These are phyloP conservation scores for Campoletis raptor DNA, from an alignment of 2,888 invertebrate genomes.

Conservation along the genomic window DNA sequence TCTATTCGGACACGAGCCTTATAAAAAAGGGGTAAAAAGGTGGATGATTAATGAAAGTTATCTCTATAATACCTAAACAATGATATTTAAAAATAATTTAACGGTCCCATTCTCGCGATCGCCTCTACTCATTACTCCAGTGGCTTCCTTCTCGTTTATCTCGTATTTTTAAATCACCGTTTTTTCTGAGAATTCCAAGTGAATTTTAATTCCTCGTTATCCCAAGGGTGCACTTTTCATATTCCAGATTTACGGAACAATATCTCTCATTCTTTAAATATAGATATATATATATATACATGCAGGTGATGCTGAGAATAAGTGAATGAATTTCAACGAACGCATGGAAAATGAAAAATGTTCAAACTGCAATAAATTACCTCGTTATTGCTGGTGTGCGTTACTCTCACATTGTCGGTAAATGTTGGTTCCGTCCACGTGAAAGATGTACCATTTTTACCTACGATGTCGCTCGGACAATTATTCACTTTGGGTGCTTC, in stretches of 20 bases:
- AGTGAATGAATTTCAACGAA: constrained; percentile 35
- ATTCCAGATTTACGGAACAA: constrained; percentile 45
- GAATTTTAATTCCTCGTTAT: constrained; percentile 62
- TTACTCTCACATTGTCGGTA: constrained; percentile 85
- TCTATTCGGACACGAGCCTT: not conserved
- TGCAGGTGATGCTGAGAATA: not conserved
- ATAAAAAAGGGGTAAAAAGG: not conserved
- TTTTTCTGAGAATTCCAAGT: constrained; percentile 23
- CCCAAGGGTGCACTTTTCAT: constrained; percentile 44
- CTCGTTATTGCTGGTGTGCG: constrained; percentile 83
- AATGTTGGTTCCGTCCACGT: constrained; percentile 85
- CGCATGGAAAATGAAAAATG: constrained; percentile 30
- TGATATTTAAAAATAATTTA: not conserved
- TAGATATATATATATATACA: constrained; percentile 3
- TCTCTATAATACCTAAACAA: not conserved
- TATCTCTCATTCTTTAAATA: not conserved
- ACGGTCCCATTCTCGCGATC: not conserved
- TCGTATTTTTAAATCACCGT: not conserved
- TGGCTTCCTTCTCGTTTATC: constrained; percentile 13
- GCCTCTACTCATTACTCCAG: constrained; percentile 18
- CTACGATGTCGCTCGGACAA: constrained; percentile 85
- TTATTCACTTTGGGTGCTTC: constrained; percentile 85
- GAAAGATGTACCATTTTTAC: constrained; percentile 82
- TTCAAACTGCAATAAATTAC: constrained; percentile 75
- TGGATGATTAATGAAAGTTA: not conserved